phyloP scores from a whole-genome alignment of 1,140 invertebrate genomes.

The Aphidius ervi region DNA sequence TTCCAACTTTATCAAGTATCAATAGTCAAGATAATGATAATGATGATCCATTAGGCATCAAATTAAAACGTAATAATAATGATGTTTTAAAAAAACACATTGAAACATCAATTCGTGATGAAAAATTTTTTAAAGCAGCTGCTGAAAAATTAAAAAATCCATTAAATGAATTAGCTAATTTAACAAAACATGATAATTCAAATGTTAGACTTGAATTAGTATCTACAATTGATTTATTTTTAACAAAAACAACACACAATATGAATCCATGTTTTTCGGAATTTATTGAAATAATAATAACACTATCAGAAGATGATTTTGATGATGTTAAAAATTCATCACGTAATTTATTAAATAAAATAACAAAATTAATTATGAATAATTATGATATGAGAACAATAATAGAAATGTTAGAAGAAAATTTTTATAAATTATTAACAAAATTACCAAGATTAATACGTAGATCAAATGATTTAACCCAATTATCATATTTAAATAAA shows the following conservation, averaged over 20 bases:
- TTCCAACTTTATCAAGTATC: background rate
- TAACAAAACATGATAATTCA: slow-evolving; percentile 55
- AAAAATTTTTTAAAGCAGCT: slow-evolving; percentile 57
- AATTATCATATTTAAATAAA: slow-evolving; percentile 56
- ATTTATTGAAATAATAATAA: slow-evolving; percentile 58
- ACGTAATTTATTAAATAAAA: slow-evolving; percentile 37
- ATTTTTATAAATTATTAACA: slow-evolving; percentile 55
- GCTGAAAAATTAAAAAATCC: slow-evolving; percentile 55
- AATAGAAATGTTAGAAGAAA: slow-evolving; percentile 57
- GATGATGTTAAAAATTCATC: slow-evolving; percentile 48
- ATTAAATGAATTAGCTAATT: slow-evolving; percentile 45
- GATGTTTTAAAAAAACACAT: slow-evolving; percentile 46
- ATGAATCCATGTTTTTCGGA: slow-evolving; percentile 55
- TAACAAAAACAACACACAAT: slow-evolving; percentile 58
- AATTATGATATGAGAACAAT: slow-evolving; percentile 40
- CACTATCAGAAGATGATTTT: slow-evolving; percentile 57
- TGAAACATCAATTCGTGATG: slow-evolving; percentile 45
- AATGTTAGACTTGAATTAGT: slow-evolving; percentile 58
- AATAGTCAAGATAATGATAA: background rate
- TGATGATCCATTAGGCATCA: slow-evolving; percentile 19
- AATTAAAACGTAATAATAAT: slow-evolving; percentile 18
- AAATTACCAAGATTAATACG: slow-evolving; percentile 59
- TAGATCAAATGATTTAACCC: slow-evolving; percentile 58
- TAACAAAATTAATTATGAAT: slow-evolving; percentile 43
- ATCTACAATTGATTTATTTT: slow-evolving; percentile 49